Evolutionary conservation across 2,888 invertebrate species (phyloP).

Genomic region (Drosophila neonasuta): DNA sequence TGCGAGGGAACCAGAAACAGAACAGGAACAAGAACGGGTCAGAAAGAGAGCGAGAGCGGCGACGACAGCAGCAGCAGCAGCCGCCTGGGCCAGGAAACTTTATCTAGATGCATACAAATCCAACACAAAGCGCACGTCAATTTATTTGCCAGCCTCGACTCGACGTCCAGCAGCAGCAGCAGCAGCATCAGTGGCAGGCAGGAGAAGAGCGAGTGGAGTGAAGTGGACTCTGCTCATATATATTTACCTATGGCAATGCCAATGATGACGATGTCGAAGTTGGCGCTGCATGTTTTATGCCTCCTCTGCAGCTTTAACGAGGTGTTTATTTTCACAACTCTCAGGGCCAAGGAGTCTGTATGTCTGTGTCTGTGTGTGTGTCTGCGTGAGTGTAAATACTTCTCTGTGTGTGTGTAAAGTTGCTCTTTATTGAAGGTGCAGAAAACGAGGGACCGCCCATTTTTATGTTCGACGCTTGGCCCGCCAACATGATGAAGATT

Average conservation of each 20-base stretch:
- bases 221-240: slow-evolving; percentile 14
- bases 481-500: slow-evolving; percentile 73
- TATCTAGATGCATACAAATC: slow-evolving; percentile 79
- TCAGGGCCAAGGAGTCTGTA: slow-evolving; percentile 54
- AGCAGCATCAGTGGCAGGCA: neutral
- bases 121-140: slow-evolving; percentile 78
- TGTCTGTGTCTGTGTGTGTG: slow-evolving; percentile 9
- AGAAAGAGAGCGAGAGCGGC: slow-evolving; percentile 37
- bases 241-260: slow-evolving; percentile 65
- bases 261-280: slow-evolving; percentile 67
- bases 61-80: slow-evolving; percentile 29
- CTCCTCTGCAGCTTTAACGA: slow-evolving; percentile 79
- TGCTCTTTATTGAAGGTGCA: slow-evolving; percentile 72
- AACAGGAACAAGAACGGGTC: slow-evolving; percentile 26
- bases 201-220: slow-evolving; percentile 16
- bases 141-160: slow-evolving; percentile 73
- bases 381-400: neutral
- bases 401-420: slow-evolving; percentile 45
- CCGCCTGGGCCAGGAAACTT: slow-evolving; percentile 53
- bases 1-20: slow-evolving; percentile 39
- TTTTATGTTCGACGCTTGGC: slow-evolving; percentile 62
- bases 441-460: slow-evolving; percentile 75
- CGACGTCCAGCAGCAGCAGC: neutral
- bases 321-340: slow-evolving; percentile 80
- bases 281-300: slow-evolving; percentile 78